These are phyloP conservation scores for Lutraria rhynchaena DNA, from an alignment of 1,140 invertebrate species.

Conservation along the genomic window DNA sequence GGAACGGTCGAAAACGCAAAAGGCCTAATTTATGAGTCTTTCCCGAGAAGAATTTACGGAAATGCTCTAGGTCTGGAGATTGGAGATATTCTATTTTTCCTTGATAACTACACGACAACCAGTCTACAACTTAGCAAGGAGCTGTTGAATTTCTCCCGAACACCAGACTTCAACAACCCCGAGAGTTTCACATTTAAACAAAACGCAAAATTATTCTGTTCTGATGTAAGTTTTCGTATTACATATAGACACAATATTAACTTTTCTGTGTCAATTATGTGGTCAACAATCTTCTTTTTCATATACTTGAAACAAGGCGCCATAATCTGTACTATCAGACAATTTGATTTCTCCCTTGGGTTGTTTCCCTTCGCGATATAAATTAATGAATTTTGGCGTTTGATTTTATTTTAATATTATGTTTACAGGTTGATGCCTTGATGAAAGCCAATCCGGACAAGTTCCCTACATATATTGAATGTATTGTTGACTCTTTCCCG, in stretches of 20 bases:
- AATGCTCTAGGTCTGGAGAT: conserved; percentile 35
- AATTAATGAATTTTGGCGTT: too few relatives aligned
- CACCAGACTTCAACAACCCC: conserved; percentile 34
- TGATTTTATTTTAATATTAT: too few relatives aligned
- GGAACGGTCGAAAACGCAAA: conserved; percentile 35
- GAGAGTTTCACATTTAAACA: conserved; percentile 27
- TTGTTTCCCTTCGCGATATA: too few relatives aligned
- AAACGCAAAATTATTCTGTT: conserved; percentile 31
- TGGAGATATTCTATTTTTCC: conserved; percentile 53
- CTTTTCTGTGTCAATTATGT: too few relatives aligned
- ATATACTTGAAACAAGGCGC: too few relatives aligned
- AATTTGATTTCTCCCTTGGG: too few relatives aligned
- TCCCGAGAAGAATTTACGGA: conserved; percentile 28
- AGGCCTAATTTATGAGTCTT: conserved; percentile 31
- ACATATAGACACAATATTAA: too few relatives aligned
- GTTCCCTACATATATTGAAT: conserved; percentile 51
- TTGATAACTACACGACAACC: conserved; percentile 50
- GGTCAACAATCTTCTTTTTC: too few relatives aligned
- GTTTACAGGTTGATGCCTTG: conserved; percentile 44
- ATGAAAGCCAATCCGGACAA: conserved; percentile 36
- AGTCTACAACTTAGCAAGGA: conserved; percentile 13
- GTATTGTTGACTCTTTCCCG: conserved; percentile 35
- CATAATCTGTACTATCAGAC: too few relatives aligned
- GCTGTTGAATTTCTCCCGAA: conserved; percentile 47
- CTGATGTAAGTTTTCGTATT: conserved; percentile 43